Evolutionary conservation across 2,113 vertebrate genomes (phyloP), one percentile per base, ranked within the genome.

Genomic region (Oenanthe melanoleuca): DNA sequence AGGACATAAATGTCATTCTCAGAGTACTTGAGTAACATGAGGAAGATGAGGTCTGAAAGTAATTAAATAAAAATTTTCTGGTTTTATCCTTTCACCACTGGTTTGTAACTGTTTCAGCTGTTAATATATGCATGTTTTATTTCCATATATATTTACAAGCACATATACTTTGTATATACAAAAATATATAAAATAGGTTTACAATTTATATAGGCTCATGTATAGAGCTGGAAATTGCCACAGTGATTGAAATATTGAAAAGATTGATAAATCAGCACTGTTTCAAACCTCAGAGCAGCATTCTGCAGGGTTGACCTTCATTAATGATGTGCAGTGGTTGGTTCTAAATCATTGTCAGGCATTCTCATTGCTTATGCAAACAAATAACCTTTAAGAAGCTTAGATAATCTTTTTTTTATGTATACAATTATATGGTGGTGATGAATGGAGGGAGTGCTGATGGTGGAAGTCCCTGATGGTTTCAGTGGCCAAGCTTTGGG

Each of bases 361-460:
- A 11, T 74, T 87, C 56, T 45, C 14, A 33, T 23, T 56, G 4
- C 13, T 81, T 71, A 71, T 59, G 61, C 6, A 74, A 84, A 70
- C 10, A 86, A 57, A 57, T 9, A 66, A 18, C 4, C 12, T 56
- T 71, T 55, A 91, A 74, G 33, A 87, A 63, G 26, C 8, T 87
- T 66, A 63, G 18, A 38, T 63, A 66, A 81, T 34, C 9, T 70
- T 61, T 26, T 61, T 47, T 57, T 11, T 1, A 4, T 18, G 5
- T 34, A 6, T 17, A 29, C 2, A 33, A 3, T 71, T 57, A 55
- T 20, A 20, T 0, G 1, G 6, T 78, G 29, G 14, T 57, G 45
- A 37, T 37, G 25, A 12, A 25, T 8, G 5, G 0, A 40, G 3
- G 4, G 25, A 24, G 12, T 20, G 9, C 4, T 40, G 12, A 6